Evolutionary conservation across 1,140 invertebrate species (phyloP).

Genomic region (Cherax destructor): DNA sequence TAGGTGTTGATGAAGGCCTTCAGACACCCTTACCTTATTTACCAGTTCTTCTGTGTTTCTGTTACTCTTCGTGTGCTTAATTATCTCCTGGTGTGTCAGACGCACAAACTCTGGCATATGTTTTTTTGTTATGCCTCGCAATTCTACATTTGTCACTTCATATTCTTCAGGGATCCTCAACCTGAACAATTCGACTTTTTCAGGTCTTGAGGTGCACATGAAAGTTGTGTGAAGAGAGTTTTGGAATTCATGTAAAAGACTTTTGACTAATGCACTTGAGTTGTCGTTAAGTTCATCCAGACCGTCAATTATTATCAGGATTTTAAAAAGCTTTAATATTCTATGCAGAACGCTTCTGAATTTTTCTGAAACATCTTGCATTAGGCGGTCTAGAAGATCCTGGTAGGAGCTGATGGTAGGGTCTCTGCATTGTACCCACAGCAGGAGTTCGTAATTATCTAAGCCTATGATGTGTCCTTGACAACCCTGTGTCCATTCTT

Average conservation of each 20-base stretch:
- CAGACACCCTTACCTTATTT: background rate
- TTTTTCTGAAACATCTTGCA: background rate
- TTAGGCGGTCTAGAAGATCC: background rate
- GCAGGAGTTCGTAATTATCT: background rate
- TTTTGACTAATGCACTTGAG: background rate
- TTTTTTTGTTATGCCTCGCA: slow-evolving; percentile 8
- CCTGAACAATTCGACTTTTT: background rate
- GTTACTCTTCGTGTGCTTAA: background rate
- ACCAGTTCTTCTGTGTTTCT: background rate
- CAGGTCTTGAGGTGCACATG: slow-evolving; percentile 23
- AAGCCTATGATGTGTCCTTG: background rate
- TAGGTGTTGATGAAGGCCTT: background rate
- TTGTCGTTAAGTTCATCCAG: slow-evolving; percentile 26
- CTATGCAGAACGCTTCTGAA: background rate
- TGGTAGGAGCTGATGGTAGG: background rate
- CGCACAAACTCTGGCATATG: slow-evolving; percentile 4
- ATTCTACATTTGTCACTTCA: background rate
- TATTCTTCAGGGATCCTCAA: background rate
- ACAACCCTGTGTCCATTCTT: background rate
- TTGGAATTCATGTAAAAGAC: slow-evolving; percentile 2
- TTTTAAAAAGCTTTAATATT: background rate
- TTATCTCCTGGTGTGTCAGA: background rate
- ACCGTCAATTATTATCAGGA: background rate
- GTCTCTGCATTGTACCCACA: background rate
- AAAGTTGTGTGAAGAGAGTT: background rate